Evolutionary conservation across 2,888 invertebrate genomes (phyloP).

Genomic region (Brachylomia viminalis): DNA sequence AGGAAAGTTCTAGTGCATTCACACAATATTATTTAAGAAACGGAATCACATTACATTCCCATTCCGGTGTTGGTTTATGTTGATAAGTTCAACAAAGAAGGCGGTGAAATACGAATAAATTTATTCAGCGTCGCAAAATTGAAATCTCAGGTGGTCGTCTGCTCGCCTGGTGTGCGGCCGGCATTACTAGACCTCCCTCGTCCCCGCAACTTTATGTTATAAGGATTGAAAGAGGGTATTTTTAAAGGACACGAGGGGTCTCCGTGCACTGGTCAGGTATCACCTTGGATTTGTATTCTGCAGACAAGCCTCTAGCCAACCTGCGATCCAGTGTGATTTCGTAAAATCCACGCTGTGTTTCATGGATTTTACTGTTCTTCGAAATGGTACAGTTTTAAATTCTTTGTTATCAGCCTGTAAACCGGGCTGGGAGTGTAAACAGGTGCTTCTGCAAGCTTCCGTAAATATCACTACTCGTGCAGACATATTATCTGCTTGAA

Average conservation of each 20-base stretch:
- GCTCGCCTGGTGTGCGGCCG: slow-evolving; percentile 75
- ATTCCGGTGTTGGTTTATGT: slow-evolving; percentile 74
- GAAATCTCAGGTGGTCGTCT: slow-evolving; percentile 88
- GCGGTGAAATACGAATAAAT: slow-evolving; percentile 84
- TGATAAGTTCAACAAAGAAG: slow-evolving; percentile 79
- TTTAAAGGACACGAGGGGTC: slow-evolving; percentile 71
- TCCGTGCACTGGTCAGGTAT: slow-evolving; percentile 73
- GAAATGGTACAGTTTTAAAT: slow-evolving; percentile 38
- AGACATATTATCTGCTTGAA: no score
- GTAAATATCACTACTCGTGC: not conserved
- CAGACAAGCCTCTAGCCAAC: slow-evolving; percentile 75
- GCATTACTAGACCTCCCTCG: slow-evolving; percentile 69
- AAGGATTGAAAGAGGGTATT: slow-evolving; percentile 64
- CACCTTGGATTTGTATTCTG: slow-evolving; percentile 84
- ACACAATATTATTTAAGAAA: slow-evolving; percentile 50
- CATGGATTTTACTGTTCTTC: slow-evolving; percentile 66
- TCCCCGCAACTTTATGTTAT: slow-evolving; percentile 63
- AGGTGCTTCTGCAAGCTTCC: not conserved
- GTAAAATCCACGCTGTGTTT: slow-evolving; percentile 76
- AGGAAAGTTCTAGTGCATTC: slow-evolving; percentile 20
- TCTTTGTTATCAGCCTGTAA: slow-evolving; percentile 28
- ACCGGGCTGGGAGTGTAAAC: not conserved
- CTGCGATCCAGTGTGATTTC: slow-evolving; percentile 81
- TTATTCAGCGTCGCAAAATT: slow-evolving; percentile 87
- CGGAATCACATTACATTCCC: slow-evolving; percentile 62